Percentiles rank a stretch among this genome's conserved stretches.
Evolutionary conservation across 2,797 vertebrate species (phyloP).

Genomic region (Anguilla anguilla): DNA sequence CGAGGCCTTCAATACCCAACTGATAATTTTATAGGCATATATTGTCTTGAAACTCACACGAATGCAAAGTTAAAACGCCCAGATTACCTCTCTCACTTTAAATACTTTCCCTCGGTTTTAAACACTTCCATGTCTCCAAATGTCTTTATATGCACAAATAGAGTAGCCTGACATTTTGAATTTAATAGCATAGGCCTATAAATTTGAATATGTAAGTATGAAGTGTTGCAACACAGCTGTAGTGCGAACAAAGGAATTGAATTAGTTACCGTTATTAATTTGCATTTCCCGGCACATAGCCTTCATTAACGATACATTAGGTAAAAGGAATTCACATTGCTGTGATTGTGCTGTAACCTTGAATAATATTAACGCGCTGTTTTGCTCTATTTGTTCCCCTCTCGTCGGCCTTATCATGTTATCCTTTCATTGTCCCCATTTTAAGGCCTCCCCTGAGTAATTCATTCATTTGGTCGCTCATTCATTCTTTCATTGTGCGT

Average conservation of each 20-base stretch:
- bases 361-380: not conserved
- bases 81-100: not conserved
- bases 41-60: not conserved
- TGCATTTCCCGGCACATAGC: not conserved
- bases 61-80: not conserved
- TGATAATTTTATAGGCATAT: not conserved
- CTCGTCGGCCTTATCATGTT: slow-evolving; percentile 13
- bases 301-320: not conserved
- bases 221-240: not conserved
- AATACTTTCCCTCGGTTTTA: not conserved
- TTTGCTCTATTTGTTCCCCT: slow-evolving; percentile 10
- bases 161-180: not conserved
- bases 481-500: slow-evolving; percentile 40
- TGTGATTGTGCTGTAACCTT: not conserved
- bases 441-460: slow-evolving; percentile 24
- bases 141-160: not conserved
- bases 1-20: not conserved
- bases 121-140: not conserved
- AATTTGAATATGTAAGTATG: not conserved
- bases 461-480: slow-evolving; percentile 42
- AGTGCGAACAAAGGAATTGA: not conserved
- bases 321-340: not conserved
- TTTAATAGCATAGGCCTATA: not conserved
- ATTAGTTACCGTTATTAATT: not conserved
- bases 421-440: slow-evolving; percentile 38